Conservation (phyloP, 2,113 vertebrate species). For the Serilophus lunatus region DNA sequence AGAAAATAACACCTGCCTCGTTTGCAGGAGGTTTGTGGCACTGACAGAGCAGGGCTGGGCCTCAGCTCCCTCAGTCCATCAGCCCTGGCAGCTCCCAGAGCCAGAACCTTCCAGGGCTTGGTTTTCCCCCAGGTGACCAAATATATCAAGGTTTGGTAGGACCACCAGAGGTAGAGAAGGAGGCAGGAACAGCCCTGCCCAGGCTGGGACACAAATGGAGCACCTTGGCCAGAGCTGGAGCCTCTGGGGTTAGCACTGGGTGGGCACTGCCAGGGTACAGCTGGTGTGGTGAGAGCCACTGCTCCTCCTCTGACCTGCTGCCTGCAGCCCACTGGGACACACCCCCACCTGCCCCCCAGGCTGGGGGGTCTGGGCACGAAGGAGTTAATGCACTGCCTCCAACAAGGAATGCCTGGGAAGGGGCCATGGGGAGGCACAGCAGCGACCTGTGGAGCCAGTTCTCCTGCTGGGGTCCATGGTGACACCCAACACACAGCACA, state of each 20-base stretch:
- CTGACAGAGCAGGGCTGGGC: background rate
- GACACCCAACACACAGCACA: too few relatives aligned
- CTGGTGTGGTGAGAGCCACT: background rate
- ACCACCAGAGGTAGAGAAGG: accelerated
- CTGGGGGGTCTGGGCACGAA: too few relatives aligned
- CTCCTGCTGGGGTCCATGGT: too few relatives aligned
- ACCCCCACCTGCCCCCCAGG: accelerated
- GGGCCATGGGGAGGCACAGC: too few relatives aligned
- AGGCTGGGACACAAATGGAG: background rate
- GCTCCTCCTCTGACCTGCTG: background rate
- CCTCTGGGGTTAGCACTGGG: too few relatives aligned
- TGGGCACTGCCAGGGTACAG: background rate
- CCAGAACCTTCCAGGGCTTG: accelerated
- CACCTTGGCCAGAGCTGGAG: background rate
- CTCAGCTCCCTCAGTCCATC: background rate
- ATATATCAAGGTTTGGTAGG: background rate
- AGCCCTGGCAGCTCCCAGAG: background rate
- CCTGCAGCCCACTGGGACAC: background rate
- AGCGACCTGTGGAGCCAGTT: too few relatives aligned
- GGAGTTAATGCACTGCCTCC: too few relatives aligned
- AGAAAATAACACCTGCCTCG: background rate
- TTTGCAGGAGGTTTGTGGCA: background rate
- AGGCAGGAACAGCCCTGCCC: background rate
- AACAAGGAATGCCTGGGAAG: too few relatives aligned
- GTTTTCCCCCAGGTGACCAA: background rate